These are phyloP conservation scores for Polypedilum vanderplanki DNA, from an alignment of 1,140 invertebrate genomes.

Conservation along the genomic window DNA sequence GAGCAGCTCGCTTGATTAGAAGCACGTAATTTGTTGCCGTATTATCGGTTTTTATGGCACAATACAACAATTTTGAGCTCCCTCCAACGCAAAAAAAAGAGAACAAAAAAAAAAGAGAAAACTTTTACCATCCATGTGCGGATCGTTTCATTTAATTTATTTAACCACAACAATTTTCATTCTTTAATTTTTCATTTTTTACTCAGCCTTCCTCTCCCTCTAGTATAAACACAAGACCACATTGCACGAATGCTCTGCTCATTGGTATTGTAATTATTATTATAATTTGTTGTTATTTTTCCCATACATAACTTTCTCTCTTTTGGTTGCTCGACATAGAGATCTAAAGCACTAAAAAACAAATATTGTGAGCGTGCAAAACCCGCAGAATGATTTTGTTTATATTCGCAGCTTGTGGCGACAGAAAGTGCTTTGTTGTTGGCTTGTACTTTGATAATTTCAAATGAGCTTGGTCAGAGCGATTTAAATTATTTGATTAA, in stretches of 20 bases:
- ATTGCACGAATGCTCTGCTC: neutral
- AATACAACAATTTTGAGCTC: neutral
- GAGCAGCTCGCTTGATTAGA: neutral
- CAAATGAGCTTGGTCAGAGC: neutral
- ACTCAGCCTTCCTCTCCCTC: neutral
- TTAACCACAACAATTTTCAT: slow-evolving; percentile 18
- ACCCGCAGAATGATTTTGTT: slow-evolving; percentile 12
- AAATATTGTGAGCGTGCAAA: neutral
- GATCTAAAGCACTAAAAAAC: neutral
- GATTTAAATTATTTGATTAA: slow-evolving; percentile 15
- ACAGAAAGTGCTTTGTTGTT: neutral
- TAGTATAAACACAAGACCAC: neutral
- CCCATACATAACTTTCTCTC: no score
- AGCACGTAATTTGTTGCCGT: slow-evolving; percentile 22
- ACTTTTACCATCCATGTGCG: neutral
- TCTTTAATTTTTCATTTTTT: slow-evolving; percentile 1
- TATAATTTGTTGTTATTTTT: slow-evolving; percentile 7
- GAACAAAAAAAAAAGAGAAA: neutral
- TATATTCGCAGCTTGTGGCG: slow-evolving; percentile 16
- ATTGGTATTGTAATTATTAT: slow-evolving; percentile 16
- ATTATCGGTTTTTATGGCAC: slow-evolving; percentile 24
- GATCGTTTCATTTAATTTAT: slow-evolving; percentile 19
- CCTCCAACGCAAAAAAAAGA: neutral
- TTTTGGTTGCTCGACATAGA: neutral
- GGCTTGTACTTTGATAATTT: neutral